Evolutionary conservation across 2,888 invertebrate genomes (phyloP).

Genomic region (Charanyca ferruginea): DNA sequence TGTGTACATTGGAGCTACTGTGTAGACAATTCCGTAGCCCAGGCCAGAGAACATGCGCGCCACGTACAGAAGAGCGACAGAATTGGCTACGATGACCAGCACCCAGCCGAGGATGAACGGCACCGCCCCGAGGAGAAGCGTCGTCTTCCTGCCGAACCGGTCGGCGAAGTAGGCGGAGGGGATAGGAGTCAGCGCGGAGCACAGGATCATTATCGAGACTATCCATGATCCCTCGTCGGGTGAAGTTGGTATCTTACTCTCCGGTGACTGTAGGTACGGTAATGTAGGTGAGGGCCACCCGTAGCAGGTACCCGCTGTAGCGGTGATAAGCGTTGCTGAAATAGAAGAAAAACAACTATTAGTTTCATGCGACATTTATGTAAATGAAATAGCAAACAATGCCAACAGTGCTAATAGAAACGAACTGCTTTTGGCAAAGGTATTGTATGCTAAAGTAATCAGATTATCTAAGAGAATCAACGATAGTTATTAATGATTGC

Average conservation of each 20-base stretch:
- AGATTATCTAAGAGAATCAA: slow-evolving; percentile 35
- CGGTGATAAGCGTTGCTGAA: slow-evolving; percentile 90
- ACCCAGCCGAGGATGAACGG: slow-evolving; percentile 93
- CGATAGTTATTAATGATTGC: slow-evolving; percentile 59
- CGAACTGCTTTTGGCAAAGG: slow-evolving; percentile 56
- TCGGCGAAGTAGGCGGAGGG: slow-evolving; percentile 92
- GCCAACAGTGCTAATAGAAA: slow-evolving; percentile 61
- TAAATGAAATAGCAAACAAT: slow-evolving; percentile 32
- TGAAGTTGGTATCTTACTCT: slow-evolving; percentile 88
- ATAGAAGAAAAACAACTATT: slow-evolving; percentile 65
- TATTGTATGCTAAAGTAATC: slow-evolving; percentile 46
- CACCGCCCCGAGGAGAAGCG: slow-evolving; percentile 91
- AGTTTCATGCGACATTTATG: slow-evolving; percentile 25
- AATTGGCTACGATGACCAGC: slow-evolving; percentile 91
- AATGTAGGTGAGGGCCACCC: slow-evolving; percentile 92
- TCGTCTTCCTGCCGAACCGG: slow-evolving; percentile 92
- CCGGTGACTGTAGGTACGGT: slow-evolving; percentile 84
- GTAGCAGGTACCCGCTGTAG: slow-evolving; percentile 90
- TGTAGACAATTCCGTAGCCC: slow-evolving; percentile 92
- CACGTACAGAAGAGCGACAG: slow-evolving; percentile 90
- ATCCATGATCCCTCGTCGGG: slow-evolving; percentile 91
- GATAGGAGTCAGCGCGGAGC: slow-evolving; percentile 92
- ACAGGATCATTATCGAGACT: slow-evolving; percentile 92
- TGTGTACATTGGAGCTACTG: slow-evolving; percentile 92
- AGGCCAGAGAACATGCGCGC: slow-evolving; percentile 92